A percentile compares a stretch with the other conserved stretches of the same genome.
Conservation (phyloP, 1,140 invertebrate genomes). For the Vanessa atalanta region DNA sequence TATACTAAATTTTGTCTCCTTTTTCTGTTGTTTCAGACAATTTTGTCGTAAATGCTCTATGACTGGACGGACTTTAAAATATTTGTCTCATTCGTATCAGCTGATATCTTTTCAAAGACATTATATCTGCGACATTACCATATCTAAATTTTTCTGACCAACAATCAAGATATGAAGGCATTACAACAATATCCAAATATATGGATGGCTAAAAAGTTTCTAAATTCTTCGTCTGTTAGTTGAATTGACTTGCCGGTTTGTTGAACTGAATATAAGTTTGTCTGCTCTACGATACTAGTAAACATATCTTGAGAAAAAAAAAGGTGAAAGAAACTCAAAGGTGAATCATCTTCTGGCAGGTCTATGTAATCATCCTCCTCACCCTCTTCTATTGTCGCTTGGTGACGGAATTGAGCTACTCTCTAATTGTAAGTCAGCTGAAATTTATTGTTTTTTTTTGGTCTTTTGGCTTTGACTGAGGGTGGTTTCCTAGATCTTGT, state of each 20-base stretch:
- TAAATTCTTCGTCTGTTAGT: slow-evolving; percentile 30
- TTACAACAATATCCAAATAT: slow-evolving; percentile 31
- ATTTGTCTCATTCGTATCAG: slow-evolving; percentile 27
- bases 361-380: too few species aligned
- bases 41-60: slow-evolving; percentile 9
- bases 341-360: slow-evolving; percentile 34
- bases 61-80: slow-evolving; percentile 27
- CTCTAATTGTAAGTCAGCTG: slow-evolving; percentile 37
- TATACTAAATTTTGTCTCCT: slow-evolving; percentile 29
- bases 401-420: slow-evolving; percentile 33
- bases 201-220: slow-evolving; percentile 32
- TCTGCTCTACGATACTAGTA: slow-evolving; percentile 34
- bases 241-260: slow-evolving; percentile 27
- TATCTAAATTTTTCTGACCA: slow-evolving; percentile 35
- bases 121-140: slow-evolving; percentile 30
- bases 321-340: too few species aligned
- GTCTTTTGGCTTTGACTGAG: slow-evolving; percentile 25
- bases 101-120: slow-evolving; percentile 36
- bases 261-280: slow-evolving; percentile 40
- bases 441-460: slow-evolving; percentile 24
- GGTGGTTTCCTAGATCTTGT: slow-evolving; percentile 35
- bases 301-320: slow-evolving; percentile 35
- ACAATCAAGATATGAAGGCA: slow-evolving; percentile 36
- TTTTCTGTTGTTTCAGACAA: slow-evolving; percentile 15
- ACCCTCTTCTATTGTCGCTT: slow-evolving; percentile 33